These are phyloP conservation scores for Mormyrus proboscirostris DNA, from an alignment of 2,797 vertebrate genomes.

Conservation along the genomic window DNA sequence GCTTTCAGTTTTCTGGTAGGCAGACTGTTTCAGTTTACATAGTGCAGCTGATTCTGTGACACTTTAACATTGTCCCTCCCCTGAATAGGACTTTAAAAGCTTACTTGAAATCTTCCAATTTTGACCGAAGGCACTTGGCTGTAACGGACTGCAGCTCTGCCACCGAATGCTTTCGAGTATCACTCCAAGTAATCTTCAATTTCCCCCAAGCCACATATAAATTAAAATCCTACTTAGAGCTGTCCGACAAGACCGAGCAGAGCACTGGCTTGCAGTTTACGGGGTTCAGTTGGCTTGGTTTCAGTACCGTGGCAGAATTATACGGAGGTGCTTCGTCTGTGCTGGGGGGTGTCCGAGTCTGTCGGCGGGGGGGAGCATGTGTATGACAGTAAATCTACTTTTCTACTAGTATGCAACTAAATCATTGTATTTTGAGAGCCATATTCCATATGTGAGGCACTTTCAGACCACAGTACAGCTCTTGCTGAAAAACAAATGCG, in stretches of 20 bases:
- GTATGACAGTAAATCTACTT: neutral
- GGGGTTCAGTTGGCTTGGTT: neutral
- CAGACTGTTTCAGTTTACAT: neutral
- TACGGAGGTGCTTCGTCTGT: neutral
- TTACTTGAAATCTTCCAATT: neutral
- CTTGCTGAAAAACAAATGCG: neutral
- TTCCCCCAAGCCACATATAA: constrained; percentile 1
- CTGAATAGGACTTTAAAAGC: neutral
- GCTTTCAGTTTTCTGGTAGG: neutral
- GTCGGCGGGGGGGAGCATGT: neutral
- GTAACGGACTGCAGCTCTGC: neutral
- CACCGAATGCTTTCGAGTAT: neutral
- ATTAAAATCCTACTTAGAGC: neutral
- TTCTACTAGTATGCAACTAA: constrained; percentile 4
- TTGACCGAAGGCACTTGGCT: neutral
- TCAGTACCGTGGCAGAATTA: neutral
- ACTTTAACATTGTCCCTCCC: neutral
- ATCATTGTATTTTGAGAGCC: constrained; percentile 7
- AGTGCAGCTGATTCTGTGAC: neutral
- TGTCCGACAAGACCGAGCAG: neutral
- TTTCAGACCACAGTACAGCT: neutral
- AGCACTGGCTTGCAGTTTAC: neutral
- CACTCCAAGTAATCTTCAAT: constrained; percentile 13
- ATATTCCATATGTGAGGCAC: neutral
- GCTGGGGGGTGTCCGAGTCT: neutral